Percentiles rank a stretch among this genome's conserved stretches.
These are phyloP conservation scores for Aphelenchoides avenae DNA, from an alignment of 1,140 invertebrate genomes.

Conservation along the genomic window DNA sequence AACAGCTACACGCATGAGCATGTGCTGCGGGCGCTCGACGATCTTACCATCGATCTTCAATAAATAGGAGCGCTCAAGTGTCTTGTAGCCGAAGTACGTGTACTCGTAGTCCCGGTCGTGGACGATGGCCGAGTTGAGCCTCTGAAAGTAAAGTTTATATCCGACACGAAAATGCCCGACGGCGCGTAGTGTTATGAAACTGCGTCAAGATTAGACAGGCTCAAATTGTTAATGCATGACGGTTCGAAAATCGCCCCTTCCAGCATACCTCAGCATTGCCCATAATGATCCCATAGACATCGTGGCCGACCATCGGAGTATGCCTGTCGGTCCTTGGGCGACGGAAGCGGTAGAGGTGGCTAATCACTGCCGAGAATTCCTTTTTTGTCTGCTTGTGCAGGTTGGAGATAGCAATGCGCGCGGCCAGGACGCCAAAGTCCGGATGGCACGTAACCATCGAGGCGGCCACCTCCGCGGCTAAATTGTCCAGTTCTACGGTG, in stretches of 20 bases:
- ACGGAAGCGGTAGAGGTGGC: constrained; percentile 67
- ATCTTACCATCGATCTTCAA: constrained; percentile 87
- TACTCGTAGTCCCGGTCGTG: constrained; percentile 95
- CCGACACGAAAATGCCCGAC: not conserved
- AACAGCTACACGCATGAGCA: constrained; percentile 94
- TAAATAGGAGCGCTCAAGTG: constrained; percentile 87
- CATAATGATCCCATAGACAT: constrained; percentile 77
- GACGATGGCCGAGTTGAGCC: constrained; percentile 62
- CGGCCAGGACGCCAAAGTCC: constrained; percentile 90
- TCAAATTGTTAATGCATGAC: not conserved
- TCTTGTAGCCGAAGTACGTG: constrained; percentile 98
- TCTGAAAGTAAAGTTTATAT: not conserved
- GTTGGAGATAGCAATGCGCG: constrained; percentile 89
- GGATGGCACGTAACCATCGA: constrained; percentile 91
- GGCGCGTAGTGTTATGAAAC: not conserved
- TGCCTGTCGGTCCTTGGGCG: constrained; percentile 70
- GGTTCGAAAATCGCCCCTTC: constrained; percentile 45
- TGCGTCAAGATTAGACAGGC: constrained; percentile 7
- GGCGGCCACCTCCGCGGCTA: constrained; percentile 57
- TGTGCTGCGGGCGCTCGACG: constrained; percentile 90
- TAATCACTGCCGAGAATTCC: constrained; percentile 4
- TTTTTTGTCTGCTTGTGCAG: constrained; percentile 77
- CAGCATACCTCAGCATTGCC: constrained; percentile 80
- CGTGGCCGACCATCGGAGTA: constrained; percentile 79
- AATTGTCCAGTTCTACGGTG: constrained; percentile 11